Conservation (phyloP, 2,797 vertebrate genomes). For the Poeciliopsis paucimaculata region DNA sequence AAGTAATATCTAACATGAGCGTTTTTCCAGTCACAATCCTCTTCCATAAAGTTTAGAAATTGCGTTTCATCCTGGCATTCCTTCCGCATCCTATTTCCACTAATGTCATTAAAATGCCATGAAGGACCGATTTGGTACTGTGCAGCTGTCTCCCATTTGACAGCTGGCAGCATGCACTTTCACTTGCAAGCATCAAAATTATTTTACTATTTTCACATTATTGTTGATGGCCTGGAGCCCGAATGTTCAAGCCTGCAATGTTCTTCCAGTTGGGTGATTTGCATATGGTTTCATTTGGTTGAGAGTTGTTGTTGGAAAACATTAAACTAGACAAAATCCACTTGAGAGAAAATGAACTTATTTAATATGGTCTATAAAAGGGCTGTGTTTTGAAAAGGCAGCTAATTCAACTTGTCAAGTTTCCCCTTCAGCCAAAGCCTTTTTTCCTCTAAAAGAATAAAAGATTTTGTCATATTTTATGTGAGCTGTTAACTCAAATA, state of each 20-base stretch:
- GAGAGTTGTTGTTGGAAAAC: conserved; percentile 53
- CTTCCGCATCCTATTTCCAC: conserved; percentile 36
- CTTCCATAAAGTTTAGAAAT: conserved; percentile 36
- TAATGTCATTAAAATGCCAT: conserved; percentile 69
- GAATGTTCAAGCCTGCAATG: conserved; percentile 41
- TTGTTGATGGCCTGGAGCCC: conserved; percentile 34
- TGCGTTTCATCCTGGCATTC: conserved; percentile 47
- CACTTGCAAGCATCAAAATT: conserved; percentile 52
- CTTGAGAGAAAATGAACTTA: conserved; percentile 42
- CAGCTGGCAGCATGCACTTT: conserved; percentile 61
- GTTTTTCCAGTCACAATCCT: conserved; percentile 21
- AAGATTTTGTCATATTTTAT: neutral
- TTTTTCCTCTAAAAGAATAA: neutral
- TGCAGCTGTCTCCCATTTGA: conserved; percentile 66
- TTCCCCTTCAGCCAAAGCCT: conserved; percentile 26
- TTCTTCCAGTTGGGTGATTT: conserved; percentile 49
- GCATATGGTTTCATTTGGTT: conserved; percentile 45
- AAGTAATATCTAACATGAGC: conserved; percentile 29
- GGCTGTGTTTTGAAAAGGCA: conserved; percentile 35
- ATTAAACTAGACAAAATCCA: conserved; percentile 43
- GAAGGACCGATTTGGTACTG: conserved; percentile 61
- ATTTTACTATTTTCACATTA: conserved; percentile 59
- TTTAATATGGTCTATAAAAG: conserved; percentile 40
- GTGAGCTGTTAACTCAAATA: neutral
- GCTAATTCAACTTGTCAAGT: conserved; percentile 11